A percentile compares a stretch with the other conserved stretches of the same genome.
phyloP scores from a whole-genome alignment of 2,797 vertebrate genomes.

The Myiotriccus ornatus region DNA sequence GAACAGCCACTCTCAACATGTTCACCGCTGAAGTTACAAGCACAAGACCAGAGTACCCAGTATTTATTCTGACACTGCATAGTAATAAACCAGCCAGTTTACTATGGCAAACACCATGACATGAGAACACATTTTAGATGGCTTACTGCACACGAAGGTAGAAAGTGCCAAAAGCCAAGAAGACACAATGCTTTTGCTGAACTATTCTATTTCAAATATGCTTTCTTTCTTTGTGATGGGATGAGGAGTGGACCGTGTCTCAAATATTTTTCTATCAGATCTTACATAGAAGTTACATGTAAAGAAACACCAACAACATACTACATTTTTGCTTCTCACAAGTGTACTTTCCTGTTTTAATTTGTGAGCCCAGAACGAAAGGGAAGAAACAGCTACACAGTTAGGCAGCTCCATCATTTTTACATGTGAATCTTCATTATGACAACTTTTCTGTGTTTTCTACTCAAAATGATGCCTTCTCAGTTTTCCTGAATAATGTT shows the following conservation, averaged over 20 bases:
- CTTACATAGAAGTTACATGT: neutral
- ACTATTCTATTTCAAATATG: neutral
- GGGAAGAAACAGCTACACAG: neutral
- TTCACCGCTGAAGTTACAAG: slow-evolving; percentile 10
- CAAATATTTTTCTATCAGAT: neutral
- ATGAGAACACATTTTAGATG: neutral
- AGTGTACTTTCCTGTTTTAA: neutral
- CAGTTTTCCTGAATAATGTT: neutral
- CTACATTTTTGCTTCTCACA: neutral
- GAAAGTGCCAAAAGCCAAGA: neutral
- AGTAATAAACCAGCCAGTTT: neutral
- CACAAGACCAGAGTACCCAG: neutral
- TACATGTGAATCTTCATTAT: neutral
- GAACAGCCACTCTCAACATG: slow-evolving; percentile 30
- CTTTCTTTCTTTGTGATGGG: neutral
- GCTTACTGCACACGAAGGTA: neutral
- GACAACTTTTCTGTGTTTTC: neutral
- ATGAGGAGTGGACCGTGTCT: neutral
- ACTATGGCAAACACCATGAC: neutral
- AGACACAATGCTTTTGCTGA: neutral
- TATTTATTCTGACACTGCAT: slow-evolving; percentile 11
- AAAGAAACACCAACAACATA: neutral
- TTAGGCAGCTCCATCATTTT: neutral
- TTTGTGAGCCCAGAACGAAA: neutral
- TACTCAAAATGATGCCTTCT: neutral